These are phyloP conservation scores for Ciona savignyi DNA, from an alignment of 23 tunicate genomes.

Conservation along the genomic window DNA sequence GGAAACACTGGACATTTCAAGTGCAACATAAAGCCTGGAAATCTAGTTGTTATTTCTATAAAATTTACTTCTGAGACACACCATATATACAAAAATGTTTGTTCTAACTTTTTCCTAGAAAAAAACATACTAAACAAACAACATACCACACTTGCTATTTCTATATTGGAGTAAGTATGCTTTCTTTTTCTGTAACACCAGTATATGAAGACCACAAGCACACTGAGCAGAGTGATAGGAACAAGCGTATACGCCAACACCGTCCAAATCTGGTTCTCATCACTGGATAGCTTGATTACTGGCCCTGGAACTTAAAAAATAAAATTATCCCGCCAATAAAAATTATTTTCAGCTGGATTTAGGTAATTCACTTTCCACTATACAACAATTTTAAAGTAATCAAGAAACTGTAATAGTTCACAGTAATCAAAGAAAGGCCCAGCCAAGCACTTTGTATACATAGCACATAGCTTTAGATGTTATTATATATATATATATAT, in stretches of 20 bases:
- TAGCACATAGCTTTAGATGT: too few species aligned
- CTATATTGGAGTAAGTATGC: slow-evolving; percentile 19
- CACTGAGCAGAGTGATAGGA: slow-evolving; percentile 5
- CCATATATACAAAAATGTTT: too few species aligned
- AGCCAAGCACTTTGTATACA: too few species aligned
- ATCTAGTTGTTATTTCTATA: neutral
- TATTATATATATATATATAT: too few species aligned
- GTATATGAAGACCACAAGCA: slow-evolving; percentile 13
- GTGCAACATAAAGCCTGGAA: neutral
- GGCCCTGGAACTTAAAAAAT: neutral
- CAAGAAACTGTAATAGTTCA: too few species aligned
- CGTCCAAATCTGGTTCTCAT: slow-evolving; percentile 7
- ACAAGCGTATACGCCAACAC: slow-evolving; percentile 16
- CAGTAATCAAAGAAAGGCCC: too few species aligned
- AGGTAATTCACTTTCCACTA: too few species aligned
- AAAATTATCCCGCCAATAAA: too few species aligned
- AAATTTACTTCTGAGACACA: neutral
- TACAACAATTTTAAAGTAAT: too few species aligned
- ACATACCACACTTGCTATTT: slow-evolving; percentile 50
- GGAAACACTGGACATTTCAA: too few species aligned
- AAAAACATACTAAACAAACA: neutral
- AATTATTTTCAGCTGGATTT: too few species aligned
- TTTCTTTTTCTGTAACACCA: slow-evolving; percentile 21
- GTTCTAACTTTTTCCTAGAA: too few species aligned
- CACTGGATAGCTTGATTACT: neutral